Conservation (phyloP, 2,113 vertebrate genomes). For the Calyptomena viridis region DNA sequence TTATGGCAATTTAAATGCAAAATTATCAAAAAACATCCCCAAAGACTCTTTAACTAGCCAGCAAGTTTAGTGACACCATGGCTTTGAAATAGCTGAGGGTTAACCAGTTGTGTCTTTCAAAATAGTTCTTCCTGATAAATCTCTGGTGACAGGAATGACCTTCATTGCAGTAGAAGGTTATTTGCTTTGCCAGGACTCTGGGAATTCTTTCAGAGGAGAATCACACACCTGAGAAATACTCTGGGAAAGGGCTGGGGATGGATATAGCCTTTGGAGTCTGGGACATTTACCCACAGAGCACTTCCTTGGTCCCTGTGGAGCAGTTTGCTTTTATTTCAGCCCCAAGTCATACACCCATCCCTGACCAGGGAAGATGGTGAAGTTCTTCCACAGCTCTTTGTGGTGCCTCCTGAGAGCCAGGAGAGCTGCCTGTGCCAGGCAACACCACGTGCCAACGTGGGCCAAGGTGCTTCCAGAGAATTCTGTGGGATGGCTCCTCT, state of each 20-base stretch:
- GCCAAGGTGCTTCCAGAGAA: background rate
- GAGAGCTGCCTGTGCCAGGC: background rate
- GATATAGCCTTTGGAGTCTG: background rate
- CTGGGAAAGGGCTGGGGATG: background rate
- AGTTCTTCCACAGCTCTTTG: background rate
- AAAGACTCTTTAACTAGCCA: background rate
- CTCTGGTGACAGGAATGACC: background rate
- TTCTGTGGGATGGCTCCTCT: background rate
- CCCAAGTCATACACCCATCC: background rate
- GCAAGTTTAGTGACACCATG: background rate
- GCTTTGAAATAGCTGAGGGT: background rate
- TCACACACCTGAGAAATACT: background rate
- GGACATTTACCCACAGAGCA: background rate
- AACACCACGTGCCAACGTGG: rapidly evolving
- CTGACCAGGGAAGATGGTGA: background rate
- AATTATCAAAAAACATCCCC: background rate
- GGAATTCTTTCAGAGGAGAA: background rate
- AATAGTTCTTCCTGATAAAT: background rate
- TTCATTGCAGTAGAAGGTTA: background rate
- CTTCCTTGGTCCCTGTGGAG: background rate
- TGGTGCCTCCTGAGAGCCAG: background rate
- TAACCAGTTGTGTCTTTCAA: background rate
- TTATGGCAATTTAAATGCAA: background rate
- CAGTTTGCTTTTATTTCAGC: background rate
- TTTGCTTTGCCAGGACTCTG: background rate